Conservation (phyloP, 2,797 vertebrate species). For the Natrix natrix region DNA sequence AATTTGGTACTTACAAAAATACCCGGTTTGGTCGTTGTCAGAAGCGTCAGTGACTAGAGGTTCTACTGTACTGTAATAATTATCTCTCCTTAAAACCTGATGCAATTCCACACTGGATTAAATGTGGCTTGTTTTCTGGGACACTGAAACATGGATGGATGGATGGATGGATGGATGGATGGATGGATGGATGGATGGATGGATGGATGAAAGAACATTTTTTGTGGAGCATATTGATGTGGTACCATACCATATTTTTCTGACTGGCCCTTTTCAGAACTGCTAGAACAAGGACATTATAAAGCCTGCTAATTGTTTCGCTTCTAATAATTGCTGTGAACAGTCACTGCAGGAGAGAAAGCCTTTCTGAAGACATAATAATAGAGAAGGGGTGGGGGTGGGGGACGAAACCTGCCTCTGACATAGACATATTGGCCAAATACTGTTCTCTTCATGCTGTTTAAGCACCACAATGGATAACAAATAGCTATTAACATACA, state of each 20-base stretch:
- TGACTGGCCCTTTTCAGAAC: constrained; percentile 24
- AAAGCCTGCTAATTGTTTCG: constrained; percentile 59
- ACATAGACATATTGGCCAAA: constrained; percentile 38
- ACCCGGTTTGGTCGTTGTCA: no score
- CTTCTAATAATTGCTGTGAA: constrained; percentile 54
- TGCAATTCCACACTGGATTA: constrained; percentile 49
- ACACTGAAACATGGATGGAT: not conserved
- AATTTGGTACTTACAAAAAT: no score
- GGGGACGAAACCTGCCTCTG: constrained; percentile 27
- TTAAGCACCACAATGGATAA: constrained; percentile 42
- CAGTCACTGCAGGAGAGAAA: constrained; percentile 48
- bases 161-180: no score
- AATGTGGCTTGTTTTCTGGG: constrained; percentile 12
- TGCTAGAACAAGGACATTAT: constrained; percentile 42
- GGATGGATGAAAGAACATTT: not conserved
- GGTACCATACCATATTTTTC: not conserved
- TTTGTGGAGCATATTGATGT: not conserved
- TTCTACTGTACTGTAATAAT: constrained; percentile 41
- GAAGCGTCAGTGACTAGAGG: no score
- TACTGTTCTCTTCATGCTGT: constrained; percentile 44
- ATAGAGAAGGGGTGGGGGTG: not conserved
- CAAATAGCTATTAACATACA: constrained; percentile 58
- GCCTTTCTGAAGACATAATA: constrained; percentile 37
- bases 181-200: no score
- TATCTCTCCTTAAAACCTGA: constrained; percentile 58